phyloP scores from a whole-genome alignment of 2,888 invertebrate species.

The Ennomos erosarius region DNA sequence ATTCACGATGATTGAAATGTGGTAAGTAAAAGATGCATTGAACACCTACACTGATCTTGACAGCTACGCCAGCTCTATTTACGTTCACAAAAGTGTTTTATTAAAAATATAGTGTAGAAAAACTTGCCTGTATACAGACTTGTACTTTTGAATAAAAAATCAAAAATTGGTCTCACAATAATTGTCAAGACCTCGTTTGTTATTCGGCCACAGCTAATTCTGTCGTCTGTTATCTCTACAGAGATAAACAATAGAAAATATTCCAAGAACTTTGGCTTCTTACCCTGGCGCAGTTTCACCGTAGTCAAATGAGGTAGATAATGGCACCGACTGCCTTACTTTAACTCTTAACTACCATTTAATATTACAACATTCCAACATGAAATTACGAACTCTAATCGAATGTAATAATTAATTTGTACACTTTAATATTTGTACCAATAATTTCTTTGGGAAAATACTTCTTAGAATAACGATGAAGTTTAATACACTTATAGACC shows the following conservation, averaged over 20 bases:
- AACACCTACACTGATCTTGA: constrained; percentile 7
- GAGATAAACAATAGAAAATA: constrained; percentile 71
- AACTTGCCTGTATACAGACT: constrained; percentile 6
- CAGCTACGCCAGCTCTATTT: constrained; percentile 19
- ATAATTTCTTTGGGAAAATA: constrained; percentile 84
- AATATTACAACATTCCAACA: constrained; percentile 80
- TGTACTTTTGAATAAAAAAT: constrained; percentile 40
- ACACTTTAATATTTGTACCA: constrained; percentile 83
- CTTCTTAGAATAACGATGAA: constrained; percentile 57
- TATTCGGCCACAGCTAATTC: constrained; percentile 46
- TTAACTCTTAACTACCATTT: constrained; percentile 73
- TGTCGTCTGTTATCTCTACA: constrained; percentile 58
- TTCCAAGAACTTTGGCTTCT: constrained; percentile 77
- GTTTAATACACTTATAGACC: constrained; percentile 55
- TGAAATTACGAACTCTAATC: constrained; percentile 74
- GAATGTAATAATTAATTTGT: constrained; percentile 76
- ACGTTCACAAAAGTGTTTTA: constrained; percentile 1
- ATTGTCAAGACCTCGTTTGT: constrained; percentile 48
- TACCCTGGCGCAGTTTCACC: constrained; percentile 70
- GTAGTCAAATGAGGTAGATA: constrained; percentile 77
- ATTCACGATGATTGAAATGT: background rate
- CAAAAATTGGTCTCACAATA: constrained; percentile 73
- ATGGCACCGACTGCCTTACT: constrained; percentile 70
- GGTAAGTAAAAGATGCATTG: background rate
- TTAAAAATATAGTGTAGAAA: constrained; percentile 1